A percentile compares a stretch with the other conserved stretches of the same genome.
Conservation (phyloP, 2,888 invertebrate genomes). For the Folsomia candida region DNA sequence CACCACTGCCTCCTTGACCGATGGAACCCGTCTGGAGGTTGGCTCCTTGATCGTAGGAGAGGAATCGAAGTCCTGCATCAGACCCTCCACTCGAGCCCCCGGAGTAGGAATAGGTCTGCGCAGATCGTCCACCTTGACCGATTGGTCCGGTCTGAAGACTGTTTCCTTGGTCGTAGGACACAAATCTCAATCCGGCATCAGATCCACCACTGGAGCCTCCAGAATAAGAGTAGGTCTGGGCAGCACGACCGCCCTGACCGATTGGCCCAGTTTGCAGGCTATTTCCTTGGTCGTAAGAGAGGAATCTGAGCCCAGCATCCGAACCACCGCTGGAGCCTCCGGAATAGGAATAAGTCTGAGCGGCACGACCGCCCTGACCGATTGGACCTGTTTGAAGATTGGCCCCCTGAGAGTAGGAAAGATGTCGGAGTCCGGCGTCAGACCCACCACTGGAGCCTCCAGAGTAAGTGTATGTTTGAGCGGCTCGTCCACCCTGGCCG, state of each 20-base stretch:
- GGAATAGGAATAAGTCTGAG: neutral
- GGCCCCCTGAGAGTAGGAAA: neutral
- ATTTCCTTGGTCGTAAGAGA: neutral
- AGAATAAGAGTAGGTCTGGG: neutral
- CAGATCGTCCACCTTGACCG: slow-evolving; percentile 2
- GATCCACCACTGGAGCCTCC: neutral
- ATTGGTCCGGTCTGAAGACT: slow-evolving; percentile 14
- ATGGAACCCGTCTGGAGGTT: slow-evolving; percentile 1
- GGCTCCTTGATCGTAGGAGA: slow-evolving; percentile 9
- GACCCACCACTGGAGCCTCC: neutral
- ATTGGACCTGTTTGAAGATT: neutral
- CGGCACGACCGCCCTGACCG: neutral
- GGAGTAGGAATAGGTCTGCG: slow-evolving; percentile 1
- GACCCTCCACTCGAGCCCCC: slow-evolving; percentile 1
- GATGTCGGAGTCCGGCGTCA: neutral
- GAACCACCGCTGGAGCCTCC: neutral
- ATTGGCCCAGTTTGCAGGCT: neutral
- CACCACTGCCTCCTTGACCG: neutral
- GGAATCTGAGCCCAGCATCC: neutral
- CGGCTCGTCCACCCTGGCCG: neutral
- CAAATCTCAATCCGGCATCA: neutral
- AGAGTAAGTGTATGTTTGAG: neutral
- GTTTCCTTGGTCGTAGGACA: slow-evolving; percentile 10
- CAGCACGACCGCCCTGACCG: neutral
- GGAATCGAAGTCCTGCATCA: neutral